Conservation (phyloP, 2,113 vertebrate species). For the Syrmaticus mikado region DNA sequence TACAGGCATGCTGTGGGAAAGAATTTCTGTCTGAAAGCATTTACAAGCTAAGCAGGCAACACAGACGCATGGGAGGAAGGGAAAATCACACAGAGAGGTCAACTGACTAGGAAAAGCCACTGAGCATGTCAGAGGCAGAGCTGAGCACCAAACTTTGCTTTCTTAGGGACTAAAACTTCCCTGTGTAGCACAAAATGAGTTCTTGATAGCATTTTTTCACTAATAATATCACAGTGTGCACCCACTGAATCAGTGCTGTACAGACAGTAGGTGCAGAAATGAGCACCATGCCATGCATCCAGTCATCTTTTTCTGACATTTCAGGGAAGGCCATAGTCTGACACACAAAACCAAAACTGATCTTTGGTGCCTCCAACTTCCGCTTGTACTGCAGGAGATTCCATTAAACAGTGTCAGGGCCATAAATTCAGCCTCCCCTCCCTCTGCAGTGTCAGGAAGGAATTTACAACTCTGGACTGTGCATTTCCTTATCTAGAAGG, state of each 20-base stretch:
- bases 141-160: background rate
- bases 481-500: conserved; percentile 10
- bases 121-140: conserved; percentile 1
- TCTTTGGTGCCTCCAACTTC: background rate
- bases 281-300: background rate
- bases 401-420: background rate
- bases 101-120: conserved; percentile 14
- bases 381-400: background rate
- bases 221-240: background rate
- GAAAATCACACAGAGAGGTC: conserved; percentile 30
- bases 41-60: conserved; percentile 29
- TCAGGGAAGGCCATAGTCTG: background rate
- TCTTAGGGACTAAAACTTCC: background rate
- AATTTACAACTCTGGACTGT: conserved; percentile 32
- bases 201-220: background rate
- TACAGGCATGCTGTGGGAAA: conserved; percentile 7
- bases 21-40: conserved; percentile 3
- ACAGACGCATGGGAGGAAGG: background rate
- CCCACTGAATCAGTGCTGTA: rapidly evolving
- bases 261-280: background rate
- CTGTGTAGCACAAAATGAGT: background rate
- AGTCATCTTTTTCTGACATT: background rate
- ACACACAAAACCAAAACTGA: background rate
- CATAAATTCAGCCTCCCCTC: conserved; percentile 4
- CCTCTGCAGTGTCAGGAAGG: background rate